Base-by-base conservation (phyloP, 2,888 invertebrate genomes). In the Allophyes oxyacanthae region DNA sequence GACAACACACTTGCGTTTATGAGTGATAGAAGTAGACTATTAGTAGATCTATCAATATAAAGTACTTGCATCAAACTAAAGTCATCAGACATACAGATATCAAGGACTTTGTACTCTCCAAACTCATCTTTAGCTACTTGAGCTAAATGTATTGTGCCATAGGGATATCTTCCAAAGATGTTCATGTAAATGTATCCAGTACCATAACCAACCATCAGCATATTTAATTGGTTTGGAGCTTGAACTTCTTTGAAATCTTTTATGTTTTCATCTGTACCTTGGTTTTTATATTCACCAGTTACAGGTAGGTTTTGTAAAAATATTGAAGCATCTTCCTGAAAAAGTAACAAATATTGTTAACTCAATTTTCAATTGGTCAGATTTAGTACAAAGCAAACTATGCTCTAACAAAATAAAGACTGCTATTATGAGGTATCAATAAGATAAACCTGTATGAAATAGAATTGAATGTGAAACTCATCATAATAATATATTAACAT, bases 131-230 rank as follows among this genome's bases (percentile, higher is more conserved):
- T 94, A 0, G 96, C 89, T 49, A 96, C 87, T 68, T 95, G 90
- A 4, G 94, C 90, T 26, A 96, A 82, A 76, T 95, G 92, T 58
- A 98, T 94, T 7, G 95, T 95, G 4, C 97, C 97, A 84, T 97
- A 97, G 20, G 97, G 96, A 79, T 98, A 97, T 79, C 97, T 96
- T 11, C 99, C 99, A 88, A 98, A 97, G 4, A 98, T 96, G 81
- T 96, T 96, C 80, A 98, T 94, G 84, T 95, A 95, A 42, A 97
- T 94, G 71, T 95, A 95, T 0, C 98, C 98, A 67, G 95, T 95
- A 49, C 95, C 95, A 81, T 97, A 96, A 9, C 98, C 98, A 49
- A 98, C 95, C 69, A 98, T 86, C n/a, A 98, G 87, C 81, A 98
- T 95, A 84, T 97, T 98, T 10, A 98, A 91, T 67, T 95, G 95